Evolutionary conservation across 2,888 invertebrate genomes (phyloP).

Genomic region (Volucella inflata): DNA sequence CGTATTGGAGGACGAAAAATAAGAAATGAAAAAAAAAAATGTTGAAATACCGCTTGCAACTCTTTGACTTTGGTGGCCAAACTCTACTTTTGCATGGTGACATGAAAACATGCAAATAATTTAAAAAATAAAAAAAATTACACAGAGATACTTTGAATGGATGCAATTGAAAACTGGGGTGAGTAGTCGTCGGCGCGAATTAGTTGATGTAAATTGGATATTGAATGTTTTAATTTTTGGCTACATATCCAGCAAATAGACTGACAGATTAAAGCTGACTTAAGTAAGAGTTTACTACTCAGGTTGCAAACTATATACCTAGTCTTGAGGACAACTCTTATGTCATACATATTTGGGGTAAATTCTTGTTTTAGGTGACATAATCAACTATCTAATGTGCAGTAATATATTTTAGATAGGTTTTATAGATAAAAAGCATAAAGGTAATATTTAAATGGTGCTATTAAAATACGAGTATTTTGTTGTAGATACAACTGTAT

Average conservation of each 20-base stretch:
- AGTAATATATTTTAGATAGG: neutral
- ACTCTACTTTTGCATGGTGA: slow-evolving; percentile 73
- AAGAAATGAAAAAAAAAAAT: slow-evolving; percentile 51
- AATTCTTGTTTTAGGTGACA: slow-evolving; percentile 37
- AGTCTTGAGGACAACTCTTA: slow-evolving; percentile 59
- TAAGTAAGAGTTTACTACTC: slow-evolving; percentile 38
- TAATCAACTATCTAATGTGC: slow-evolving; percentile 24
- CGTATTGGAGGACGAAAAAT: slow-evolving; percentile 3
- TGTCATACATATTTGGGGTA: slow-evolving; percentile 29
- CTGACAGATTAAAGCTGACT: slow-evolving; percentile 41
- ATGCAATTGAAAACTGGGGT: slow-evolving; percentile 57
- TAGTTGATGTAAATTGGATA: slow-evolving; percentile 68
- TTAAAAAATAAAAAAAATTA: slow-evolving; percentile 49
- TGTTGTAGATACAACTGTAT: too few relatives aligned
- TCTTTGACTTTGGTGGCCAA: slow-evolving; percentile 54
- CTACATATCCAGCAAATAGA: slow-evolving; percentile 44
- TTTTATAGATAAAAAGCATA: too few relatives aligned
- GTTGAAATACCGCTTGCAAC: slow-evolving; percentile 52
- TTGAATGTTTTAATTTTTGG: slow-evolving; percentile 51
- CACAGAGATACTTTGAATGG: slow-evolving; percentile 61
- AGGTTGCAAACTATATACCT: slow-evolving; percentile 7
- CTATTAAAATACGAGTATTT: too few relatives aligned
- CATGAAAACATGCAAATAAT: slow-evolving; percentile 74
- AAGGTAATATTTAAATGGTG: too few relatives aligned
- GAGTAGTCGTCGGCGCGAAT: slow-evolving; percentile 52